A percentile compares a stretch with the other conserved stretches of the same genome.
Conservation (phyloP, 2,888 invertebrate species). For the Chalcis sispes region DNA sequence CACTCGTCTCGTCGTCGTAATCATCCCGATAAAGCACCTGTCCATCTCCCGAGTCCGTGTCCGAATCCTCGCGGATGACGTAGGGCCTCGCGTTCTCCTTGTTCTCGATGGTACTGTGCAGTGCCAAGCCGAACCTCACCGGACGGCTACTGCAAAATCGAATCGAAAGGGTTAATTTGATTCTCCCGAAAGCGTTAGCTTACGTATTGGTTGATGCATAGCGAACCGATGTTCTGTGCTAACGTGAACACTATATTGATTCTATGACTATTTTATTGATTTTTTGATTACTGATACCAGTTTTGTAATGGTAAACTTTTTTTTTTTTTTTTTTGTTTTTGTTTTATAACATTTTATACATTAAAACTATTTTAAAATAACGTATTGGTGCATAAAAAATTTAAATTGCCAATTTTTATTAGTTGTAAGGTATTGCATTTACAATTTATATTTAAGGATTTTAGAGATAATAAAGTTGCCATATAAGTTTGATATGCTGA, state of each 20-base stretch:
- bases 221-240: conserved; percentile 12
- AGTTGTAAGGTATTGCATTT: no score
- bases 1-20: conserved; percentile 81
- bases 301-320: no score
- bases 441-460: no score
- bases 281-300: no score
- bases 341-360: no score
- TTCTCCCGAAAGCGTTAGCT: background rate
- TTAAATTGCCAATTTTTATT: no score
- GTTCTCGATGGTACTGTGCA: conserved; percentile 86
- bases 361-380: no score
- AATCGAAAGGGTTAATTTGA: conserved; percentile 12
- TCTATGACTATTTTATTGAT: no score
- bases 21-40: conserved; percentile 86
- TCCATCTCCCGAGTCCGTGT: conserved; percentile 79
- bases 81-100: conserved; percentile 92
- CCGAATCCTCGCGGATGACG: conserved; percentile 81
- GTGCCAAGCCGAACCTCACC: conserved; percentile 87
- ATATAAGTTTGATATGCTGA: no score
- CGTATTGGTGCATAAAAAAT: no score
- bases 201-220: conserved; percentile 6
- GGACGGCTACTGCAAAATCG: conserved; percentile 83
- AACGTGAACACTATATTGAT: conserved; percentile 16
- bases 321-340: no score
- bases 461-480: no score